Percentiles rank a stretch among this genome's conserved stretches.
Evolutionary conservation across 2,113 vertebrate genomes (phyloP).

Genomic region (Poeciliopsis prolifica): DNA sequence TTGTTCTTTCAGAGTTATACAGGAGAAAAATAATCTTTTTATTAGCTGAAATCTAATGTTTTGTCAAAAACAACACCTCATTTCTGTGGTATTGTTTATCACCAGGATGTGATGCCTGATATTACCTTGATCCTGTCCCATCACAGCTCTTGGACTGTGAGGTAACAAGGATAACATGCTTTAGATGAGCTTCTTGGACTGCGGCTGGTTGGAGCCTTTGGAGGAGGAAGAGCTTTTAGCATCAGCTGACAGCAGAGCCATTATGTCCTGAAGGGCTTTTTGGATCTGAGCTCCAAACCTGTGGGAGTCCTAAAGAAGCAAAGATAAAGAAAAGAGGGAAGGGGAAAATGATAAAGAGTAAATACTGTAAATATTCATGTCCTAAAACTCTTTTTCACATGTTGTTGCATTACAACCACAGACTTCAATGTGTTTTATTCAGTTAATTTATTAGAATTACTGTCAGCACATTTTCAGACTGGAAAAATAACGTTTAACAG

Average conservation of each 20-base stretch:
- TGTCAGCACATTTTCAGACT: too few species aligned
- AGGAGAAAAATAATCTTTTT: neutral
- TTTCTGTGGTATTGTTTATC: too few species aligned
- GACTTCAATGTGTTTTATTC: too few species aligned
- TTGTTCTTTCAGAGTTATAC: neutral
- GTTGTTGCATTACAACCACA: too few species aligned
- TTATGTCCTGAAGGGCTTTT: constrained; percentile 80
- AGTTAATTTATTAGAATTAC: too few species aligned
- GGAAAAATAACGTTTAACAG: too few species aligned
- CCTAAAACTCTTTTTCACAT: too few species aligned
- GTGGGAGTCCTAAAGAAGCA: constrained; percentile 78
- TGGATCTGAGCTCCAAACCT: constrained; percentile 83
- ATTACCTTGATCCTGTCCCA: neutral
- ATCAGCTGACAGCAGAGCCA: constrained; percentile 74
- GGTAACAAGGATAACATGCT: neutral
- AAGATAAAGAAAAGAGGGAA: rapidly evolving
- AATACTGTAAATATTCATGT: too few species aligned
- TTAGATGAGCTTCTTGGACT: constrained; percentile 45
- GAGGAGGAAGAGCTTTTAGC: constrained; percentile 40
- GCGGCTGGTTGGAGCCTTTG: constrained; percentile 11
- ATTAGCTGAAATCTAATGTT: neutral
- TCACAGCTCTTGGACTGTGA: neutral
- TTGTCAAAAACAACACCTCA: neutral
- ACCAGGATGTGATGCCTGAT: too few species aligned
- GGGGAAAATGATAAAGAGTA: rapidly evolving